A percentile compares a stretch with the other conserved stretches of the same genome.
Evolutionary conservation across 2,888 invertebrate genomes (phyloP).

Genomic region (Apotomis turbidana): DNA sequence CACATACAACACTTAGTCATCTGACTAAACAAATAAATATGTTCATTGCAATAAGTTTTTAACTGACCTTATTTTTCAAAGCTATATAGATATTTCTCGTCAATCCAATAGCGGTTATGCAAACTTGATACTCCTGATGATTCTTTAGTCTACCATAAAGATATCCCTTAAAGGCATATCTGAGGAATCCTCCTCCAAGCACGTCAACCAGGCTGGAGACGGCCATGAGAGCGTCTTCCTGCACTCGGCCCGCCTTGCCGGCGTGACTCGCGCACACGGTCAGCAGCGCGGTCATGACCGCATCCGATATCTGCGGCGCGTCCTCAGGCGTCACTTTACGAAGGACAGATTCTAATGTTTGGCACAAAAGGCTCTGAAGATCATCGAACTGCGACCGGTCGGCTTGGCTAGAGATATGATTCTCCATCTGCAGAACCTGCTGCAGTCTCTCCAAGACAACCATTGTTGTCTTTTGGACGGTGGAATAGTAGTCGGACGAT

Average conservation of each 20-base stretch:
- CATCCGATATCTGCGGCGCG: conserved; percentile 79
- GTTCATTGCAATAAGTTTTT: no score
- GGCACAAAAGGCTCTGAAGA: conserved; percentile 97
- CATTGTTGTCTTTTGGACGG: conserved; percentile 98
- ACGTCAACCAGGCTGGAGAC: conserved; percentile 98
- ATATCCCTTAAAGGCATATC: conserved; percentile 93
- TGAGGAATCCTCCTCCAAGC: conserved; percentile 94
- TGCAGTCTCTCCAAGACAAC: conserved; percentile 97
- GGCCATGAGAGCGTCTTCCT: conserved; percentile 99
- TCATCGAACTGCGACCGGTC: conserved; percentile 81
- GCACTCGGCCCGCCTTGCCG: conserved; percentile 61
- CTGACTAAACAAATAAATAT: no score
- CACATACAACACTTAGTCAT: no score
- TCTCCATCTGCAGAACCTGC: conserved; percentile 97
- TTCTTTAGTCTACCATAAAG: no score
- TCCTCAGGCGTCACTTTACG: conserved; percentile 97
- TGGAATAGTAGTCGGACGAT: conserved; percentile 94
- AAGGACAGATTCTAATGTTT: conserved; percentile 97
- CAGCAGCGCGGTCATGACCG: conserved; percentile 97
- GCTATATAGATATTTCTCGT: conserved; percentile 95
- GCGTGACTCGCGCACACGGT: conserved; percentile 97
- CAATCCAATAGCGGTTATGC: conserved; percentile 96
- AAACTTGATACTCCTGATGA: no score
- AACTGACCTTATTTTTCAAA: no score
- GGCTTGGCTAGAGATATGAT: conserved; percentile 68